Percentiles rank a stretch among this genome's conserved stretches.
phyloP scores from a whole-genome alignment of 2,888 invertebrate species.

The Odontocolon sp. region DNA sequence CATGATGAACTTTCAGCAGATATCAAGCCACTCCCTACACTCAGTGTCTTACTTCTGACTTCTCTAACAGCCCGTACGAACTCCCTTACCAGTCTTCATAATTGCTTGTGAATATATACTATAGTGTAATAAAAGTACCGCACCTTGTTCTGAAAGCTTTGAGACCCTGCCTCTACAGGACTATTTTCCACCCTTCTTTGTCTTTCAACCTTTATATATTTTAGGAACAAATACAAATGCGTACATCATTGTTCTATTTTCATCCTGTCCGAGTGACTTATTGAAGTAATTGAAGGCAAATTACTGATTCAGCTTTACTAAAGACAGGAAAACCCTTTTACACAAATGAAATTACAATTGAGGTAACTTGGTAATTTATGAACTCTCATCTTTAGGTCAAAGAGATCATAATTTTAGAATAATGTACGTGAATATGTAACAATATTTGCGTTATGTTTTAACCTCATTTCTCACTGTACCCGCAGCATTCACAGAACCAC shows the following conservation, averaged over 20 bases:
- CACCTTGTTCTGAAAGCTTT: constrained; percentile 40
- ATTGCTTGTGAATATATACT: constrained; percentile 48
- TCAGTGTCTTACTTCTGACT: neutral
- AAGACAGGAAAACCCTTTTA: too few species aligned
- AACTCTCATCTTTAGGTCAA: too few species aligned
- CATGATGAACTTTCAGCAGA: constrained; percentile 3
- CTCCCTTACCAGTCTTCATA: constrained; percentile 49
- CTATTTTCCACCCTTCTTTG: constrained; percentile 7
- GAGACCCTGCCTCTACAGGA: neutral
- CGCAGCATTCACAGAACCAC: too few species aligned
- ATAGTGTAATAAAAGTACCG: constrained; percentile 21
- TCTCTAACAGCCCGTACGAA: constrained; percentile 32
- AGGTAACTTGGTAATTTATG: too few species aligned
- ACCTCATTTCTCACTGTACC: too few species aligned
- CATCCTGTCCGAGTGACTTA: constrained; percentile 53
- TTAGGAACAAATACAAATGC: constrained; percentile 14
- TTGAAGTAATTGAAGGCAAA: too few species aligned
- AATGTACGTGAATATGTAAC: too few species aligned
- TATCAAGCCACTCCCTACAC: constrained; percentile 47
- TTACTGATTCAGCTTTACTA: constrained; percentile 66
- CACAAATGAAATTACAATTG: too few species aligned
- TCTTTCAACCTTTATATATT: neutral
- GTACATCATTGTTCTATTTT: neutral
- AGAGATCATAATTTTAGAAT: too few species aligned
- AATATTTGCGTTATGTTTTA: too few species aligned